A percentile compares a stretch with the other conserved stretches of the same genome.
These are phyloP conservation scores for Troilus luridus DNA, from an alignment of 2,888 invertebrate genomes.

Conservation along the genomic window DNA sequence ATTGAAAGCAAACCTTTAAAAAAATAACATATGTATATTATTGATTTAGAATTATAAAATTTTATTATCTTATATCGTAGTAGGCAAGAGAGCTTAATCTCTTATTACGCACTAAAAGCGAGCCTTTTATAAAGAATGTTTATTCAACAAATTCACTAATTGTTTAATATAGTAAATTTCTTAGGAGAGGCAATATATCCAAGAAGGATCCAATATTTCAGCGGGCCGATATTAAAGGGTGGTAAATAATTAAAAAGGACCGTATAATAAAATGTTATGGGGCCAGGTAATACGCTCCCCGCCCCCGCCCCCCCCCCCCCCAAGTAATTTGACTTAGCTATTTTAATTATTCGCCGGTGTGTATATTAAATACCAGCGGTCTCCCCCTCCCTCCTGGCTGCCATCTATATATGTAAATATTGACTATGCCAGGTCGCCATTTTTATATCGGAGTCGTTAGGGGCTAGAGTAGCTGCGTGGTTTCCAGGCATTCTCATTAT, in stretches of 20 bases:
- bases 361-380: conserved; percentile 56
- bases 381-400: conserved; percentile 12
- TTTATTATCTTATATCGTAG: neutral
- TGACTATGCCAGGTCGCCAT: conserved; percentile 42
- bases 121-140: neutral
- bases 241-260: conserved; percentile 40
- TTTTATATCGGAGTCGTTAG: conserved; percentile 44
- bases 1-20: too few relatives aligned
- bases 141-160: neutral
- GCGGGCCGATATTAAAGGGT: neutral
- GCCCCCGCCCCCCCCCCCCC: neutral
- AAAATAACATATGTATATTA: too few relatives aligned
- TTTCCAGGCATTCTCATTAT: conserved; percentile 51
- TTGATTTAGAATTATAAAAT: neutral
- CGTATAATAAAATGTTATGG: conserved; percentile 32
- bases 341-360: conserved; percentile 49
- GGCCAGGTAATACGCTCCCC: conserved; percentile 28
- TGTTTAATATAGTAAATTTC: conserved; percentile 15
- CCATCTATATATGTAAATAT: conserved; percentile 31
- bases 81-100: neutral
- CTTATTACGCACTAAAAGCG: neutral
- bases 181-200: conserved; percentile 5
- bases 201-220: conserved; percentile 36
- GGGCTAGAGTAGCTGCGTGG: neutral
- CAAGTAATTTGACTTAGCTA: conserved; percentile 56